phyloP scores from a whole-genome alignment of 2,888 invertebrate species.

The Physocephala rufipes region DNA sequence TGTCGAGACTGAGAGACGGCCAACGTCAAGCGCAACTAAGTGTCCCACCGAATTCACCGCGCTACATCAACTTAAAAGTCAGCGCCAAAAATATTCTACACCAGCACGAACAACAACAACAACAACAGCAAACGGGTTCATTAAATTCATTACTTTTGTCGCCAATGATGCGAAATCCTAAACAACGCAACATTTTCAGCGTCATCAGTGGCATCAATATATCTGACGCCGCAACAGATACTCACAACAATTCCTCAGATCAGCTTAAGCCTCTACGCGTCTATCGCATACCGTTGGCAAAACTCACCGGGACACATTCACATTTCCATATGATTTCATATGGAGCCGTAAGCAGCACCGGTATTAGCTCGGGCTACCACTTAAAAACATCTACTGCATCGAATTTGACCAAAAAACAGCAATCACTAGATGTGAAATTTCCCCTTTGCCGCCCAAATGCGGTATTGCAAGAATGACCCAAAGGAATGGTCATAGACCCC shows the following conservation, averaged over 20 bases:
- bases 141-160: conserved; percentile 50
- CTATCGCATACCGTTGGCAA: conserved; percentile 58
- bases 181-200: conserved; percentile 52
- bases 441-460: conserved; percentile 37
- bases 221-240: conserved; percentile 33
- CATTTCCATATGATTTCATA: conserved; percentile 57
- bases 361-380: background rate
- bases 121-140: conserved; percentile 48
- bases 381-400: conserved; percentile 32
- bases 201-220: conserved; percentile 40
- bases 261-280: conserved; percentile 56
- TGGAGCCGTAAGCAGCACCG: conserved; percentile 42
- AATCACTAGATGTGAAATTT: conserved; percentile 46
- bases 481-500: conserved; percentile 23
- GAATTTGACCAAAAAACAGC: conserved; percentile 44
- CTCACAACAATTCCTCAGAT: conserved; percentile 50
- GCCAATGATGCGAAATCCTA: conserved; percentile 53
- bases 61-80: conserved; percentile 29
- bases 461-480: conserved; percentile 38
- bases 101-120: conserved; percentile 36
- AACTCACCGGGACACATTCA: conserved; percentile 57
- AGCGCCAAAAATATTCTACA: conserved; percentile 40
- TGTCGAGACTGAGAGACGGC: conserved; percentile 56
- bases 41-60: conserved; percentile 57
- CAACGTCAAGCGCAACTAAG: conserved; percentile 36